Evolutionary conservation across 2,113 vertebrate genomes (phyloP).

Genomic region (Petaurus breviceps): DNA sequence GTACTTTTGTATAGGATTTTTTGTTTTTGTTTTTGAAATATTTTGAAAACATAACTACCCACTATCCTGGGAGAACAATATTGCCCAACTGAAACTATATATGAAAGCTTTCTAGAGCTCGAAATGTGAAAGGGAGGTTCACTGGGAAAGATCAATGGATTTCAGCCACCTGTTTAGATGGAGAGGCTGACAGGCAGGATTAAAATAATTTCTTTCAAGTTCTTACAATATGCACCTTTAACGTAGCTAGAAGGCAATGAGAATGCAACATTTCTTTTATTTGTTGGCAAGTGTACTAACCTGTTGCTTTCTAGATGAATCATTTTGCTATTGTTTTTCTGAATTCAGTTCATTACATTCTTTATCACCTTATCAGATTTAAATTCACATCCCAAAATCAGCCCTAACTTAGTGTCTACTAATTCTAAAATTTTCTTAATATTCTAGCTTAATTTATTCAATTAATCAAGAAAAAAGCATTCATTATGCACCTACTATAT

Average conservation of each 20-base stretch:
- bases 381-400: background rate
- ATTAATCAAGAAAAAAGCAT: background rate
- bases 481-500: background rate
- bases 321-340: background rate
- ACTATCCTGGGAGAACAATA: background rate
- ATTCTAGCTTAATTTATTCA: background rate
- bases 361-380: background rate
- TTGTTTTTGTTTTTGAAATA: background rate
- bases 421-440: background rate
- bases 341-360: background rate
- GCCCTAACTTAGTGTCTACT: background rate
- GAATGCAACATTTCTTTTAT: conserved; percentile 9
- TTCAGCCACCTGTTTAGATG: conserved; percentile 38
- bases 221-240: conserved; percentile 46
- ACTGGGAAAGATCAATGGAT: background rate
- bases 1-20: background rate
- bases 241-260: conserved; percentile 35
- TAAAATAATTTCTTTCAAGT: conserved; percentile 51
- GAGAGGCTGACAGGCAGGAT: conserved; percentile 5
- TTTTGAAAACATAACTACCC: background rate
- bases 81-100: conserved; percentile 36
- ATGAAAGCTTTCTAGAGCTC: conserved; percentile 49
- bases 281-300: conserved; percentile 6
- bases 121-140: conserved; percentile 35
- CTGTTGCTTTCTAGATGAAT: conserved; percentile 25